These are phyloP conservation scores for Cydia fagiglandana DNA, from an alignment of 1,140 invertebrate genomes.

Conservation along the genomic window DNA sequence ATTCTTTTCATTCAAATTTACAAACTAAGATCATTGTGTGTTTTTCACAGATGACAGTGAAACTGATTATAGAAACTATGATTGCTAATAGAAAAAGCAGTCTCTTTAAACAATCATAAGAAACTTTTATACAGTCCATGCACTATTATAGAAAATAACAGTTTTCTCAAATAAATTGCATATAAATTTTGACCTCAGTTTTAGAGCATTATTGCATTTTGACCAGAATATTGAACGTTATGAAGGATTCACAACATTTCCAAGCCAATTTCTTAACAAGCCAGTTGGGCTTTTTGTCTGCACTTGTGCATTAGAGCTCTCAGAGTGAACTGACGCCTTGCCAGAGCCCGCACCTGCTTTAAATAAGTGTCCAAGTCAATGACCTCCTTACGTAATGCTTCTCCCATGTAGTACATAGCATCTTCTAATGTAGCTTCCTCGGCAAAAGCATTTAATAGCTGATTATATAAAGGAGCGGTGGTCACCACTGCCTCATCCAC, in stretches of 20 bases:
- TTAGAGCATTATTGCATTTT: not conserved
- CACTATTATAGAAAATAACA: not conserved
- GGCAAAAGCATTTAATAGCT: conserved; percentile 97
- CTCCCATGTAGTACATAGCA: conserved; percentile 99
- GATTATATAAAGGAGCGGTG: conserved; percentile 97
- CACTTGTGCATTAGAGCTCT: conserved; percentile 97
- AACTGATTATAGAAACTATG: not conserved
- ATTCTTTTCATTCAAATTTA: not conserved
- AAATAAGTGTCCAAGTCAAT: conserved; percentile 98
- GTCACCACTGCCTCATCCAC: conserved; percentile 98
- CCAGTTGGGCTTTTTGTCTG: conserved; percentile 95
- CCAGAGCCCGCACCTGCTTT: conserved; percentile 96
- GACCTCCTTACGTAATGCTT: conserved; percentile 94
- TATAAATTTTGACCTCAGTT: not conserved
- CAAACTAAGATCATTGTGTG: not conserved
- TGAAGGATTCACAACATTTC: conserved; percentile 10
- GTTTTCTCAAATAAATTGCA: not conserved
- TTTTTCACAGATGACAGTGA: not conserved
- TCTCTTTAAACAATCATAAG: not conserved
- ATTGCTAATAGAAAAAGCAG: not conserved
- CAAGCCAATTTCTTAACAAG: conserved; percentile 72
- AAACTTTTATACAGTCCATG: not conserved
- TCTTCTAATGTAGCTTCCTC: conserved; percentile 99
- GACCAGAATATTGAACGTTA: not conserved
- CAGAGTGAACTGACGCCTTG: conserved; percentile 97